These are phyloP conservation scores for Coboldia fuscipes DNA, from an alignment of 1,140 invertebrate genomes.

Conservation along the genomic window DNA sequence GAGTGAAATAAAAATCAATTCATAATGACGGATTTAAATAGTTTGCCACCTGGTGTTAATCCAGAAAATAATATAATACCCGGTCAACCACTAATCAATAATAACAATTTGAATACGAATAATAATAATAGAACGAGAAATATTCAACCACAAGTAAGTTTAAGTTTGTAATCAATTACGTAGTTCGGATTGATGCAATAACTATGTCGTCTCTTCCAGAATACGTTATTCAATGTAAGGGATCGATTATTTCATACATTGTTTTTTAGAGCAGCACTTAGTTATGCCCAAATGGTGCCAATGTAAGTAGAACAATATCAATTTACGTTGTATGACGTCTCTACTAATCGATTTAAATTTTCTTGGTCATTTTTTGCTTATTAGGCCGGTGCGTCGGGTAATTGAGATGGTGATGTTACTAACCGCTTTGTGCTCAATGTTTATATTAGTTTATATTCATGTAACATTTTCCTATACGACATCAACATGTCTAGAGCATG, in stretches of 20 bases:
- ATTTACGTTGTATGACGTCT: not conserved
- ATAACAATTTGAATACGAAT: conserved; percentile 13
- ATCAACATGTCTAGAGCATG: conserved; percentile 78
- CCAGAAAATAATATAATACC: conserved; percentile 27
- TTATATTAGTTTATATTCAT: conserved; percentile 86
- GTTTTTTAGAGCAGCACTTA: conserved; percentile 76
- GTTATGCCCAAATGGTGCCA: conserved; percentile 77
- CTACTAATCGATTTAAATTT: not conserved
- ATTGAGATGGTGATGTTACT: conserved; percentile 81
- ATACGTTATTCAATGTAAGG: conserved; percentile 61
- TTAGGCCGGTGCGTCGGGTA: conserved; percentile 53
- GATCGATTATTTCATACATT: conserved; percentile 90
- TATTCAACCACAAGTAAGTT: not conserved
- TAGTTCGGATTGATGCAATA: not conserved
- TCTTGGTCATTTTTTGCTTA: not conserved
- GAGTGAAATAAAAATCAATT: too few relatives aligned
- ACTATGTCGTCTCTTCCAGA: conserved; percentile 23
- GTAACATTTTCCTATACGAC: conserved; percentile 81
- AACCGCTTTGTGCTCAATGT: conserved; percentile 76
- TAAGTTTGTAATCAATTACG: not conserved
- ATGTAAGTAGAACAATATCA: conserved; percentile 7
- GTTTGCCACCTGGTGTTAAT: conserved; percentile 22
- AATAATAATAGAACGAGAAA: not conserved
- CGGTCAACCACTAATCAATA: conserved; percentile 25
- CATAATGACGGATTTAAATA: not conserved